phyloP scores from a whole-genome alignment of 2,113 vertebrate genomes.

The Labeo catla region DNA sequence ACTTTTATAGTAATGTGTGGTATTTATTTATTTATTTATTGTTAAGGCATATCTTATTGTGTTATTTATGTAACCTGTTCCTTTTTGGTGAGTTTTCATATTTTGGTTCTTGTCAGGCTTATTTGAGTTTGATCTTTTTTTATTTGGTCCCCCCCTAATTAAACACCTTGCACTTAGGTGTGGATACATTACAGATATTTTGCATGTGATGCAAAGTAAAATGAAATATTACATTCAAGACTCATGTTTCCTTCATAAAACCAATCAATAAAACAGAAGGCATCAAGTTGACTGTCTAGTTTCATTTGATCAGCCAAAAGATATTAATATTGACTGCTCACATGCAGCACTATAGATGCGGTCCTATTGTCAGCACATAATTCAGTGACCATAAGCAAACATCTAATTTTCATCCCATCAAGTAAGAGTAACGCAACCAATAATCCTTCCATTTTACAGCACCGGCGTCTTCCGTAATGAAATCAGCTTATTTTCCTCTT shows the following conservation, averaged over 20 bases:
- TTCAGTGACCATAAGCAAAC: conserved; percentile 23
- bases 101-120: background rate
- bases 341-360: background rate
- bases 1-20: too few species aligned
- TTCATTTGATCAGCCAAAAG: background rate
- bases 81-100: background rate
- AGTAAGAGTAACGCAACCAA: conserved; percentile 35
- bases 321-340: conserved; percentile 25
- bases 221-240: background rate
- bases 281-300: conserved; percentile 6
- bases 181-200: background rate
- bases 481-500: conserved; percentile 46
- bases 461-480: background rate
- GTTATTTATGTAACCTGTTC: background rate
- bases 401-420: conserved; percentile 31
- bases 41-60: background rate
- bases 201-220: background rate
- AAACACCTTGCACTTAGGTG: background rate
- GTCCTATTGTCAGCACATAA: conserved; percentile 7
- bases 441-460: background rate
- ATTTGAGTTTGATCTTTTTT: background rate
- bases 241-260: background rate
- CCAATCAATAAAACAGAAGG: background rate
- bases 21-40: background rate
- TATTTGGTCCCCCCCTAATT: background rate